A percentile compares a stretch with the other conserved stretches of the same genome.
Evolutionary conservation across 2,797 vertebrate species (phyloP).

Genomic region (Gila robusta): DNA sequence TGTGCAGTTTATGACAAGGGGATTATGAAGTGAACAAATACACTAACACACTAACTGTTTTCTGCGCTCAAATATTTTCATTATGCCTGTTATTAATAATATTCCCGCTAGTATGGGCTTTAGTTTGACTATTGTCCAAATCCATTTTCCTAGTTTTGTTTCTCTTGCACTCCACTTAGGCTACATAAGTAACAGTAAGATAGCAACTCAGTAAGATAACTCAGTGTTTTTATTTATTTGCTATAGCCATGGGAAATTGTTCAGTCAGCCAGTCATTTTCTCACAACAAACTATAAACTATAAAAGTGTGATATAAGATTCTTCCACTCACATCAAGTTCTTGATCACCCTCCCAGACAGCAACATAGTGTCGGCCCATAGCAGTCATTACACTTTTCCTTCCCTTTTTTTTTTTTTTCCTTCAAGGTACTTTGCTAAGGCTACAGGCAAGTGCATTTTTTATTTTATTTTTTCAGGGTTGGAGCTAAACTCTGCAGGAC

Average conservation of each 20-base stretch:
- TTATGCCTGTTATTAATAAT: neutral
- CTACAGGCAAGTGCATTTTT: neutral
- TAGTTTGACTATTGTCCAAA: neutral
- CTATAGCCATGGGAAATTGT: neutral
- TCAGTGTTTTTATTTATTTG: neutral
- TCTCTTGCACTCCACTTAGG: neutral
- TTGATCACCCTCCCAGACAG: neutral
- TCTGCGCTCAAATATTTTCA: neutral
- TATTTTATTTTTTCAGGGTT: neutral
- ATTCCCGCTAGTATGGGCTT: neutral
- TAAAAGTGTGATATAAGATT: neutral
- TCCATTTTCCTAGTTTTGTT: neutral
- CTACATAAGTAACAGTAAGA: neutral
- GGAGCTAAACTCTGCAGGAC: neutral
- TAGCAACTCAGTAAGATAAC: too few species aligned
- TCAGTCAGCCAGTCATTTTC: neutral
- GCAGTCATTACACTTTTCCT: too few species aligned
- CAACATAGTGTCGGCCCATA: too few species aligned
- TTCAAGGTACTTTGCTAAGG: neutral
- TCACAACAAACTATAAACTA: neutral
- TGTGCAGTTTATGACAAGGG: constrained; percentile 9
- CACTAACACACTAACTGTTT: neutral
- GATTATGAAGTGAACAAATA: constrained; percentile 21
- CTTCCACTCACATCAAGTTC: neutral
- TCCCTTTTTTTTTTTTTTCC: neutral